Percentiles rank a stretch among this genome's conserved stretches.
Evolutionary conservation across 2,797 vertebrate species (phyloP).

Genomic region (Alauda arvensis): DNA sequence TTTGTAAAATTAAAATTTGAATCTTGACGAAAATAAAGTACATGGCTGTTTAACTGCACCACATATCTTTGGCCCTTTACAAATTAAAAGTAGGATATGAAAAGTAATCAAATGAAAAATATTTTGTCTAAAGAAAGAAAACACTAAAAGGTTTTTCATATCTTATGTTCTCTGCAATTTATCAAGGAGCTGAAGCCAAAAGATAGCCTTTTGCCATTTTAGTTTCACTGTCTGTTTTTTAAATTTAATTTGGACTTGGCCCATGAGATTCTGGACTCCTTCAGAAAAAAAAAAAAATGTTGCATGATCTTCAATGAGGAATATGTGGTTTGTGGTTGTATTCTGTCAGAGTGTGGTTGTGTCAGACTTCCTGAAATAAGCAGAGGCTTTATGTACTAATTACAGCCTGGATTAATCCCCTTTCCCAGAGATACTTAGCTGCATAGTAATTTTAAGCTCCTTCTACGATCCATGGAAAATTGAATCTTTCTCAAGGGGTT

Average conservation of each 20-base stretch:
- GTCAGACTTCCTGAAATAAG: background rate
- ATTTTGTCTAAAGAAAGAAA: background rate
- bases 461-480: background rate
- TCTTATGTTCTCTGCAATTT: background rate
- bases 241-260: background rate
- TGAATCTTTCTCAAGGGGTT: background rate
- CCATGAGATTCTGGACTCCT: slow-evolving; percentile 1
- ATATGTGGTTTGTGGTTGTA: background rate
- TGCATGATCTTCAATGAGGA: background rate
- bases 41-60: background rate
- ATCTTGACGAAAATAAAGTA: background rate
- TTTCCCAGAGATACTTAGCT: background rate
- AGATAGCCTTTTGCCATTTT: background rate
- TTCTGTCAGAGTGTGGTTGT: background rate
- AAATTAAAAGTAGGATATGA: background rate
- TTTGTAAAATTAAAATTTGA: background rate
- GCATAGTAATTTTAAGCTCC: background rate
- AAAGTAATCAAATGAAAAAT: background rate
- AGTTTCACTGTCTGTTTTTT: background rate
- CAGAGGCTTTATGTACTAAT: background rate
- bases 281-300: background rate
- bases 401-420: background rate
- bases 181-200: background rate
- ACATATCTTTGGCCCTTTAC: background rate
- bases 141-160: background rate